Conservation (phyloP, 2,113 vertebrate genomes). For the Cyprinus carpio region DNA sequence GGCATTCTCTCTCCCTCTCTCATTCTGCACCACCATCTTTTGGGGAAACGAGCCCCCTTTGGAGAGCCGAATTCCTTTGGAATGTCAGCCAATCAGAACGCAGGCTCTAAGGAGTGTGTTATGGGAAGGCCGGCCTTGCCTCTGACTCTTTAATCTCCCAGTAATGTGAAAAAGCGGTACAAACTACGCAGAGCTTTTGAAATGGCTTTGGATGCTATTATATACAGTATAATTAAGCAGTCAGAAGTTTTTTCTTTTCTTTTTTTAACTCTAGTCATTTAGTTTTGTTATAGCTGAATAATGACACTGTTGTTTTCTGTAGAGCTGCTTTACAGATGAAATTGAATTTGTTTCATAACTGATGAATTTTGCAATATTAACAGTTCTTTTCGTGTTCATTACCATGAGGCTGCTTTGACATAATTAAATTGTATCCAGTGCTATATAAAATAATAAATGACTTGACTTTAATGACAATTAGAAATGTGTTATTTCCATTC, state of each 20-base stretch:
- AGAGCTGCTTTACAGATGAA: neutral
- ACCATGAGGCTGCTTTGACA: neutral
- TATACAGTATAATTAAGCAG: neutral
- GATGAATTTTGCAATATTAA: neutral
- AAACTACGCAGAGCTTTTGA: neutral
- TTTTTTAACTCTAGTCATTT: neutral
- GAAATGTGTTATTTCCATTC: neutral
- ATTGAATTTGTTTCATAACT: neutral
- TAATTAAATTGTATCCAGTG: neutral
- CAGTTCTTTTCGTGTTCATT: neutral
- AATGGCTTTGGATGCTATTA: neutral
- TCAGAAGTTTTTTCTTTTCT: neutral
- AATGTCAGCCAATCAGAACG: constrained; percentile 49
- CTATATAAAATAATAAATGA: neutral
- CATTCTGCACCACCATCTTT: constrained; percentile 31
- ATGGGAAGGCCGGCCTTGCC: constrained; percentile 41
- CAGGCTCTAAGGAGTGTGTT: constrained; percentile 46
- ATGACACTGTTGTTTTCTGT: neutral
- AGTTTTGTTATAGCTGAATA: neutral
- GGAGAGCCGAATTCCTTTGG: constrained; percentile 31
- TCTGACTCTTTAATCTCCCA: constrained; percentile 49
- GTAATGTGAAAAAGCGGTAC: constrained; percentile 34
- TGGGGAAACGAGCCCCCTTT: constrained; percentile 36
- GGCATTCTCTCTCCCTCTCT: constrained; percentile 36
- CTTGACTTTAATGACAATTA: neutral